Percentiles rank a stretch among this genome's conserved stretches.
Evolutionary conservation across 2,113 vertebrate genomes (phyloP).

Genomic region (Thunnus thynnus): DNA sequence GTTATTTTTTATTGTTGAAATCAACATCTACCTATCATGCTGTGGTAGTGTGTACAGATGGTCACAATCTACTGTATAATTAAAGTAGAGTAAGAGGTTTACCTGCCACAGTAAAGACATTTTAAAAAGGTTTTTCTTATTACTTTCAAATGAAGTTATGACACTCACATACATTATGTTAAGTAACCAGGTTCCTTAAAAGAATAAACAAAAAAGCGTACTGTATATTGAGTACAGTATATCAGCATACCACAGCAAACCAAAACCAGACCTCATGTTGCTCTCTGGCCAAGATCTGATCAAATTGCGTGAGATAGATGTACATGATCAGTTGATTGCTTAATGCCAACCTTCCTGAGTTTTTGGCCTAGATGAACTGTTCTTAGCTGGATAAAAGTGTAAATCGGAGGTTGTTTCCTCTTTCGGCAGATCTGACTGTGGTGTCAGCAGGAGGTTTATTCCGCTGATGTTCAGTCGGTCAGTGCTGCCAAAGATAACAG

Average conservation of each 20-base stretch:
- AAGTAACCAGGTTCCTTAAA: too few relatives aligned
- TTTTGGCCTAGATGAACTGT: constrained; percentile 40
- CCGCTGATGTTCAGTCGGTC: constrained; percentile 6
- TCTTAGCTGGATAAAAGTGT: constrained; percentile 50
- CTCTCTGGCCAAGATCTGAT: constrained; percentile 24
- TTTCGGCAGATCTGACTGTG: constrained; percentile 52
- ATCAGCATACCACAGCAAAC: constrained; percentile 28
- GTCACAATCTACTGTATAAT: background rate
- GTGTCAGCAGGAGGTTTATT: constrained; percentile 59
- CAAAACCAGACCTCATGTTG: constrained; percentile 44
- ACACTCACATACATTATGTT: background rate
- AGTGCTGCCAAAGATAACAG: constrained; percentile 60
- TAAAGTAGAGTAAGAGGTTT: background rate
- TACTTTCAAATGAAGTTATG: background rate
- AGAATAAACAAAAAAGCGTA: too few relatives aligned
- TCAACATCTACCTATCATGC: too few relatives aligned
- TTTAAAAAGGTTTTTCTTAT: background rate
- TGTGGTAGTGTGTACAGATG: background rate
- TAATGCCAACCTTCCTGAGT: constrained; percentile 21
- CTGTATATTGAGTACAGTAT: background rate
- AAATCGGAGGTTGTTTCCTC: constrained; percentile 62
- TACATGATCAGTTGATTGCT: constrained; percentile 29
- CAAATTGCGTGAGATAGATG: constrained; percentile 32
- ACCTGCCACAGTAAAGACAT: background rate
- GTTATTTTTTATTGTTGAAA: too few relatives aligned